Evolutionary conservation across 2,113 vertebrate genomes (phyloP).

Genomic region (Colinus virginianus): DNA sequence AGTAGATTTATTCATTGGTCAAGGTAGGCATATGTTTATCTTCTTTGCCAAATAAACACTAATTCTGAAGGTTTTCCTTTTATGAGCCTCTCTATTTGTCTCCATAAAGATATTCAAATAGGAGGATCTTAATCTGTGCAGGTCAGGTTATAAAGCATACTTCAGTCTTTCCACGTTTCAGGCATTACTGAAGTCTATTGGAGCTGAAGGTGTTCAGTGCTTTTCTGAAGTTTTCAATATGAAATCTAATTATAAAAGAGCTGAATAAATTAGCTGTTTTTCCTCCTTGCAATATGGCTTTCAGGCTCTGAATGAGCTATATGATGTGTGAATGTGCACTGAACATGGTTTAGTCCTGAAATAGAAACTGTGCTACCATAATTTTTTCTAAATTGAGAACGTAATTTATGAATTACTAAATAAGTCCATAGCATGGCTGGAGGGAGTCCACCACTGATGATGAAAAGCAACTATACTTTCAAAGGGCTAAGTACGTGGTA

Average conservation of each 20-base stretch:
- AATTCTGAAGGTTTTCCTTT: background rate
- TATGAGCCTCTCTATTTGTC: background rate
- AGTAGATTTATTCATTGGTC: constrained; percentile 12
- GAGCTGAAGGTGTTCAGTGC: background rate
- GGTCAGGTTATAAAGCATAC: background rate
- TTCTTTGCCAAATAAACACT: constrained; percentile 1
- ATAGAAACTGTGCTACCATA: background rate
- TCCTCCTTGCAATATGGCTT: background rate
- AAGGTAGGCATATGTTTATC: background rate
- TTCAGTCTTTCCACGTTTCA: background rate
- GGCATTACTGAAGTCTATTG: background rate
- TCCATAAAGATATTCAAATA: background rate
- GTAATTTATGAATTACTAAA: background rate
- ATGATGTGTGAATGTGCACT: background rate
- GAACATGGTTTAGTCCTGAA: background rate
- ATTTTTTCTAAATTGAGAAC: background rate
- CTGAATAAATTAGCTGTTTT: constrained; percentile 14
- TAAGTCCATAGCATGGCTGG: background rate
- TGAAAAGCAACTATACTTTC: background rate
- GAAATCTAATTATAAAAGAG: background rate
- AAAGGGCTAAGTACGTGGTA: background rate
- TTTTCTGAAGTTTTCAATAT: background rate
- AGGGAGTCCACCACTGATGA: background rate
- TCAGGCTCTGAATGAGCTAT: background rate
- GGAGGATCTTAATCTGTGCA: background rate